Base-by-base conservation (phyloP, 2,113 vertebrate genomes). In the Agapornis roseicollis region DNA sequence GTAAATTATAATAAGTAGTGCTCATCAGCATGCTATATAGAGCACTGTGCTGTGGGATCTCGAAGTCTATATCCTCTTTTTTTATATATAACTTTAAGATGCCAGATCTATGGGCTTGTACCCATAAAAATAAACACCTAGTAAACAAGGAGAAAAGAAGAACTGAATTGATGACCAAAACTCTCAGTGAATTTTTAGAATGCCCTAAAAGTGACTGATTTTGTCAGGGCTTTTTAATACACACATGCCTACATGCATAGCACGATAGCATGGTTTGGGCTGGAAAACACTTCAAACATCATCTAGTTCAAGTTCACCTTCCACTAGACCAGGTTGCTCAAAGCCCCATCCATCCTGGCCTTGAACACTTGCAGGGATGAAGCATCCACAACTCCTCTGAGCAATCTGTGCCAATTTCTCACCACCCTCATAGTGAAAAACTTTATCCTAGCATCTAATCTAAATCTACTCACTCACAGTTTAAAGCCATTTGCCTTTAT, bases 161-260 rank as follows among this genome's bases (percentile, higher is more conserved):
- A 49, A 68, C 2, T 41, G 2, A 56, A 77, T 41, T 76, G 24
- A 29, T 11, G 27, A 47, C 39, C 27, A 63, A 85, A 83, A 58
- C 33, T 52, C 8, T 25, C 56, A n/a, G 20, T 55, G 19, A 72
- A 46, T 47, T 78, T 94, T 96, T 50, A 46, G 17, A 76, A 15
- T 55, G 31, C 19, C 19, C 44, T 90, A 64, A 72, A 78, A 76
- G n/a, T 25, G 23, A 44, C 35, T 73, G 39, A 55, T 78, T 86
- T 90, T 80, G 9, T 2, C 49, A 27, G 4, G 4, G 13, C 5
- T 76, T 88, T 82, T 76, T 80, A 52, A 60, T 23, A 17, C 10
- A 16, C 10, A 22, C 7, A 35, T 5, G 13, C 7, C 17, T 4
- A 46, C 3, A 19, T 9, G 22, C 1, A 35, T 2, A 72, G 33